These are phyloP conservation scores for Triops longicaudatus DNA, from an alignment of 1,140 invertebrate genomes.

Conservation along the genomic window DNA sequence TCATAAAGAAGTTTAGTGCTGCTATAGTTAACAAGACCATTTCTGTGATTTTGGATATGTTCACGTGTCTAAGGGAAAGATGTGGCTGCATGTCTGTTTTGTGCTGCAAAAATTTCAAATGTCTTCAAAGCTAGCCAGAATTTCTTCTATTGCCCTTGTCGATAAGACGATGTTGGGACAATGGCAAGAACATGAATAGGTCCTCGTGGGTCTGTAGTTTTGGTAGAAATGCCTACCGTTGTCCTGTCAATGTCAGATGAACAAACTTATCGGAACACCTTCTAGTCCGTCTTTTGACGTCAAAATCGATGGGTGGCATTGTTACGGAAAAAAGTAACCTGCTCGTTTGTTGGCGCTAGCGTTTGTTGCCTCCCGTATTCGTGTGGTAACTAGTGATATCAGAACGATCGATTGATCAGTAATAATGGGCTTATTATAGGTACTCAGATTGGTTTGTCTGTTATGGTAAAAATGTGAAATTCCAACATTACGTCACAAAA, in stretches of 20 bases:
- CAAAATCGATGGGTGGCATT: background rate
- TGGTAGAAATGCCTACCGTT: background rate
- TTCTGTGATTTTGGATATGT: too few species aligned
- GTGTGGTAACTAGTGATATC: background rate
- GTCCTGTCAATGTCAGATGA: background rate
- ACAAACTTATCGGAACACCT: background rate
- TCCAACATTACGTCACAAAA: too few species aligned
- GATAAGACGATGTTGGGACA: too few species aligned
- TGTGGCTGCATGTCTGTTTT: too few species aligned
- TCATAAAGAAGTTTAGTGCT: too few species aligned
- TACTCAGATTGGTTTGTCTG: too few species aligned
- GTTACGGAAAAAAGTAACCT: background rate
- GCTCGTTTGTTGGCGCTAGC: background rate
- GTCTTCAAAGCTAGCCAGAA: too few species aligned
- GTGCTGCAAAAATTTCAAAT: too few species aligned
- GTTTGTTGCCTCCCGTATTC: background rate
- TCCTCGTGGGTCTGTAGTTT: background rate
- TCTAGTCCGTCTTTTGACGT: background rate
- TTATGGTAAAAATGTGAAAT: too few species aligned
- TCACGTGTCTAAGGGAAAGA: too few species aligned
- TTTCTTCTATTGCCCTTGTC: too few species aligned
- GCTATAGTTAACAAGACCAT: too few species aligned
- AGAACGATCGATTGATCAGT: background rate
- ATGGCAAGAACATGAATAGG: background rate
- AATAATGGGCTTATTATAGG: background rate